Base-by-base conservation (phyloP, 1,140 invertebrate genomes). In the Phocides pigmalion region DNA sequence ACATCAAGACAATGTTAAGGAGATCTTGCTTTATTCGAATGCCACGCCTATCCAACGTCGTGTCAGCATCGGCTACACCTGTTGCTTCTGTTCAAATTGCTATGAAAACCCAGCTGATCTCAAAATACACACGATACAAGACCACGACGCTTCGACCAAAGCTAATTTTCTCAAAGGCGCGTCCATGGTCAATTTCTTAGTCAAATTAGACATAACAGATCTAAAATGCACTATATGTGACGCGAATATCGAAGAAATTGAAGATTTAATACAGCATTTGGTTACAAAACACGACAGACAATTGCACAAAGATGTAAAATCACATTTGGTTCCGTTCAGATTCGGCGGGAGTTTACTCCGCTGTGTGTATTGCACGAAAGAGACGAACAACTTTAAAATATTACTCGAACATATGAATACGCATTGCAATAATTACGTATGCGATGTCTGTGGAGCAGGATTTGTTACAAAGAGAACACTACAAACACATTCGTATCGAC, bases 341-440 rank as follows among this genome's bases (percentile, higher is more conserved):
- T 86, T 89, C 25, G 78, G 79, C 3, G 53, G 11, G 2, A 63
- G 64, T 0, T 20, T 44, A 0, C 16, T 76, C 0, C 39, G 46
- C n/a, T 90, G 87, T 47, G 77, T 72, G 0, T 39, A 79, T 1
- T 90, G 87, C 35, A 61, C 51, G 0, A 68, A 77, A 8, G 62
- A 67, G 0, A 82, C 77, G n/a, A 81, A 78, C 20, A 82, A 82
- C 49, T 87, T 87, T 42, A 85, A 87, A 72, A 63, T 83, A 4
- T 47, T 89, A 5, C 51, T 79, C 0, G 80, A 82, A 41, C 86
- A 89, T 41, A 89, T 89, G 84, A 87, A 87, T 47, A 25, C 59
- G 0, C 87, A 89, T 62, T 89, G 62, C 15, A 70, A 66, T 19
- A 86, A 86, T 54, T 77, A 80, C 37, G 59, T 84, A 4, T 89